Evolutionary conservation across 2,797 vertebrate species (phyloP).

Genomic region (Gymnoscopelus microlampas): DNA sequence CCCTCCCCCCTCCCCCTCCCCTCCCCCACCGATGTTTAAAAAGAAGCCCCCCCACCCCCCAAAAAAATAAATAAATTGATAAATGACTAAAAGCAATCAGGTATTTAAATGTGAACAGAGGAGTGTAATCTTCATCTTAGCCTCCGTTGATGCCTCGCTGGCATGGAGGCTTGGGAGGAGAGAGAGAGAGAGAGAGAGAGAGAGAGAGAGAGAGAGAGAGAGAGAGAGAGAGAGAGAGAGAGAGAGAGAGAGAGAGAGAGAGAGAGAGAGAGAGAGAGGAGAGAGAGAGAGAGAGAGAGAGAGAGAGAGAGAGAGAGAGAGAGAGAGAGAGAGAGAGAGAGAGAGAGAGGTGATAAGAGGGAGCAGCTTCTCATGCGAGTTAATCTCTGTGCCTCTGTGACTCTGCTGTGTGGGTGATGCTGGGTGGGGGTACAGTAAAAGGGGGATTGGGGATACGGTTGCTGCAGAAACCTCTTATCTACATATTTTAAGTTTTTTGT

Average conservation of each 20-base stretch:
- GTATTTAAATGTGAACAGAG: constrained; percentile 60
- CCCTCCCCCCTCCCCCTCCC: background rate
- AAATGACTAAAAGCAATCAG: constrained; percentile 38
- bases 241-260: too few species aligned
- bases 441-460: too few species aligned
- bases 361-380: too few species aligned
- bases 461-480: too few species aligned
- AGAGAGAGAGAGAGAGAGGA: too few species aligned
- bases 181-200: background rate
- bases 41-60: constrained; percentile 15
- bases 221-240: background rate
- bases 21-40: constrained; percentile 47
- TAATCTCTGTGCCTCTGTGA: too few species aligned
- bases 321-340: too few species aligned
- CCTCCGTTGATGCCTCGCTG: too few species aligned
- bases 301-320: constrained; percentile 20
- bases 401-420: too few species aligned
- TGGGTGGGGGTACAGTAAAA: constrained; percentile 15
- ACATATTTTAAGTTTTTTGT: too few species aligned
- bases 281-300: background rate
- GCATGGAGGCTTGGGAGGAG: constrained; percentile 10
- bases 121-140: too few species aligned
- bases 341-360: constrained; percentile 46
- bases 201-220: background rate
- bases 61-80: constrained; percentile 10